A percentile compares a stretch with the other conserved stretches of the same genome.
Evolutionary conservation across 2,113 vertebrate species (phyloP).

Genomic region (Odocoileus hemionus): DNA sequence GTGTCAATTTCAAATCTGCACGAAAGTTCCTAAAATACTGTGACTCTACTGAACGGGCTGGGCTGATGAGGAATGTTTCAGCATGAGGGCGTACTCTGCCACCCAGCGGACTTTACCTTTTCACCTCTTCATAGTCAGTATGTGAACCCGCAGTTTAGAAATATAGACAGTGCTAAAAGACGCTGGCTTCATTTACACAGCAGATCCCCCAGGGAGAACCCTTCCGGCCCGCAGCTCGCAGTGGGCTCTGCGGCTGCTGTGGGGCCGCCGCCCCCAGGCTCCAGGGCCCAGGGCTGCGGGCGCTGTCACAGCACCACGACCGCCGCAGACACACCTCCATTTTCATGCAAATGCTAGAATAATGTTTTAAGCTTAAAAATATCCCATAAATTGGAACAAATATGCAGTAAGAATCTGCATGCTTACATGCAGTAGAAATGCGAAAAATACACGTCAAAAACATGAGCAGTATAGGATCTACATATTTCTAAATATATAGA

Average conservation of each 20-base stretch:
- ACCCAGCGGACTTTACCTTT: neutral
- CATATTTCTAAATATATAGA: neutral
- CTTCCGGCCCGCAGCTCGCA: neutral
- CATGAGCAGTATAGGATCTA: neutral
- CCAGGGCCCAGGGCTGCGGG: neutral
- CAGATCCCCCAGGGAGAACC: neutral
- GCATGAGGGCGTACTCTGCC: neutral
- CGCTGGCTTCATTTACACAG: neutral
- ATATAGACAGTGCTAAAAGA: neutral
- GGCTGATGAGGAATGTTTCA: neutral
- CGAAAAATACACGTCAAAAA: slow-evolving; percentile 2
- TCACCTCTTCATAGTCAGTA: neutral
- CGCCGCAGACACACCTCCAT: neutral
- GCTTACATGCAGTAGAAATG: neutral
- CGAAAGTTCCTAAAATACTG: neutral
- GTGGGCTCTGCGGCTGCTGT: neutral
- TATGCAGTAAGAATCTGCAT: neutral
- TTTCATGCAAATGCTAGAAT: neutral
- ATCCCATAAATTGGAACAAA: neutral
- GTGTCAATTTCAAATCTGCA: neutral
- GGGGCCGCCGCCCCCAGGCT: neutral
- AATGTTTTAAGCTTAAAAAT: neutral
- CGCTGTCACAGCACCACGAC: neutral
- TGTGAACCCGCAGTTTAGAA: neutral
- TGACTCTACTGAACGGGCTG: neutral